Evolutionary conservation across 2,113 vertebrate species (phyloP), one percentile per base, ranked within the genome.

Genomic region (Furnarius figulus): DNA sequence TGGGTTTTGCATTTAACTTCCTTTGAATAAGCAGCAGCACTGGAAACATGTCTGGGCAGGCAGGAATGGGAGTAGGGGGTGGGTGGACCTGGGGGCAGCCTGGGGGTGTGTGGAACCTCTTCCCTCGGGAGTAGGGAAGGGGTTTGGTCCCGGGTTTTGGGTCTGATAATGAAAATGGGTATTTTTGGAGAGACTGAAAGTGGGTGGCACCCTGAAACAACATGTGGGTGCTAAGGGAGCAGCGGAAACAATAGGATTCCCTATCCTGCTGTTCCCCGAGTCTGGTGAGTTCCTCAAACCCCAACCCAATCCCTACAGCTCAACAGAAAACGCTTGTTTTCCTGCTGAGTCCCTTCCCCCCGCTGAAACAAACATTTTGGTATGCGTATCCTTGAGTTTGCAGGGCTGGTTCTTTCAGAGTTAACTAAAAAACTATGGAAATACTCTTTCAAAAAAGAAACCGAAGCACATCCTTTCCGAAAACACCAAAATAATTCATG

Each of bases 241-340:
- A 0, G 6, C 0, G 0, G 39, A 46, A 2, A 6, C 35, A 27
- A 40, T 17, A 13, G 73, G n/a, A 74, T 23, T 89, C 77, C 6
- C 16, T 22, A 2, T 10, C 4, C 7, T 58, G 68, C 68, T 2
- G 3, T 61, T 63, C 15, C 46, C 25, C 0, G 0, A 15, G 7
- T 8, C 28, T 66, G 71, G 37, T 14, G 49, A 40, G 12, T 74
- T 84, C 77, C 65, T 71, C 71, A 81, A 71, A 49, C 28, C 40
- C 52, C 74, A 46, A 1, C 7, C 14, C 22, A 35, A 68, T 50
- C 35, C 9, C 30, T 37, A 22, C 66, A 68, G 62, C 47, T 47
- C 8, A 11, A 4, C 18, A 14, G 47, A 10, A 81, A 71, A 14
- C 0, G 0, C 52, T 52, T 33, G 61, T 47, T 85, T 61, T 66